Percentiles rank a stretch among this genome's conserved stretches.
These are phyloP conservation scores for Drosophila biarmipes DNA, from an alignment of 1,140 invertebrate genomes.

Conservation along the genomic window DNA sequence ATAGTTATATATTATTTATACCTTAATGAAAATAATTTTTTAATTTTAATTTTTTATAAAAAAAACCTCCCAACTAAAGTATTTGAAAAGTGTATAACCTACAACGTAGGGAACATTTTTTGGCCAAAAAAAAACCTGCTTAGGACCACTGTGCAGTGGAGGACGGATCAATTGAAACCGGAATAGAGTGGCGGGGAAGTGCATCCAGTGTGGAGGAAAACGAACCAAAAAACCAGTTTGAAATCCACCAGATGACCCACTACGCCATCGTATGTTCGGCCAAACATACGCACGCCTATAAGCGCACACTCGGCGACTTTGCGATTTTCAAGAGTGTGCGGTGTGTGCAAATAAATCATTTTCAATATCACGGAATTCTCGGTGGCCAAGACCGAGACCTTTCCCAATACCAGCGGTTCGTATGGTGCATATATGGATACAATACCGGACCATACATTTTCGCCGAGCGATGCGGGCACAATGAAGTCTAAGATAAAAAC, in stretches of 20 bases:
- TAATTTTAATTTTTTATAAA: too few relatives aligned
- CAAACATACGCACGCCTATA: not conserved
- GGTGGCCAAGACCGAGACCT: constrained; percentile 49
- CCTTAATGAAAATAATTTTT: too few relatives aligned
- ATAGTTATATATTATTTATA: too few relatives aligned
- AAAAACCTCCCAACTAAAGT: too few relatives aligned
- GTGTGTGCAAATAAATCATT: constrained; percentile 32
- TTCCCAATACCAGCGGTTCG: constrained; percentile 34
- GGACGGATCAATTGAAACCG: constrained; percentile 13
- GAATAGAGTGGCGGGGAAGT: constrained; percentile 11
- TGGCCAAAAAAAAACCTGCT: not conserved
- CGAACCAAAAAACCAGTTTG: constrained; percentile 30
- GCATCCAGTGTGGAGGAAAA: constrained; percentile 21
- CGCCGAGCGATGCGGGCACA: too few relatives aligned
- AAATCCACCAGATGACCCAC: constrained; percentile 31
- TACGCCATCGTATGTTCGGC: constrained; percentile 21
- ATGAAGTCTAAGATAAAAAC: too few relatives aligned
- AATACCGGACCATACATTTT: too few relatives aligned
- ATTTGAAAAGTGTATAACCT: not conserved
- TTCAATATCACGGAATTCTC: constrained; percentile 60
- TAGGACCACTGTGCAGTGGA: not conserved
- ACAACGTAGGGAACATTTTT: not conserved
- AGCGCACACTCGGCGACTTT: not conserved
- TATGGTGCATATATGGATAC: too few relatives aligned
- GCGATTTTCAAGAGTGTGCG: not conserved